phyloP scores from a whole-genome alignment of 1,140 invertebrate species.

The Lepidurus packardi region DNA sequence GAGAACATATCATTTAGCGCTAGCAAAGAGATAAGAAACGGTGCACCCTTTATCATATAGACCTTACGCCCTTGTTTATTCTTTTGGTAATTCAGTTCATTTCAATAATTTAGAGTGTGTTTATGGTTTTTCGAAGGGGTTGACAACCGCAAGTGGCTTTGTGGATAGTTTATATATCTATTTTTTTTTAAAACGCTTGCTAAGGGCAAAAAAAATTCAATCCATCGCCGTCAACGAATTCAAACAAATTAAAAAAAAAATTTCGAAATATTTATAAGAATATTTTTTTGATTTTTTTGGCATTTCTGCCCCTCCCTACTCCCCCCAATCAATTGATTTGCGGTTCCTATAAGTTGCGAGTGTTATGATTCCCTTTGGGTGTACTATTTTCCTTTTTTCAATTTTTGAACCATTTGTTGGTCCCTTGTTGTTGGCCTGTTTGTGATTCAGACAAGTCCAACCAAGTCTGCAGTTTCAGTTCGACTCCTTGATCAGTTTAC shows the following conservation, averaged over 20 bases:
- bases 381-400: not conserved
- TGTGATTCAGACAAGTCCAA: not conserved
- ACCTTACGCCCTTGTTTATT: conserved; percentile 6
- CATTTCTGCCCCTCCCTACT: not conserved
- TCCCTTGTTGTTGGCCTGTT: not conserved
- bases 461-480: not conserved
- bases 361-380: conserved; percentile 16
- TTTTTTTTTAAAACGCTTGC: not conserved
- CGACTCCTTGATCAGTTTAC: not conserved
- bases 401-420: not conserved
- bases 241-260: not conserved
- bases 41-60: conserved; percentile 3
- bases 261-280: too few relatives aligned
- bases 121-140: not conserved
- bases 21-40: not conserved
- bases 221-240: not conserved
- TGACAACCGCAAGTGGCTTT: not conserved
- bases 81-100: not conserved
- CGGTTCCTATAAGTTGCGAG: conserved; percentile 23
- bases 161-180: not conserved
- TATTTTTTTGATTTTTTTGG: too few relatives aligned
- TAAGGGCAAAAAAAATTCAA: not conserved
- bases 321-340: conserved; percentile 24
- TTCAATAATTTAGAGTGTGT: not conserved
- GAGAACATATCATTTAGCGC: conserved; percentile 19